These are phyloP conservation scores for Venustoraphidia nigricollis DNA, from an alignment of 2,888 invertebrate genomes.

Conservation along the genomic window DNA sequence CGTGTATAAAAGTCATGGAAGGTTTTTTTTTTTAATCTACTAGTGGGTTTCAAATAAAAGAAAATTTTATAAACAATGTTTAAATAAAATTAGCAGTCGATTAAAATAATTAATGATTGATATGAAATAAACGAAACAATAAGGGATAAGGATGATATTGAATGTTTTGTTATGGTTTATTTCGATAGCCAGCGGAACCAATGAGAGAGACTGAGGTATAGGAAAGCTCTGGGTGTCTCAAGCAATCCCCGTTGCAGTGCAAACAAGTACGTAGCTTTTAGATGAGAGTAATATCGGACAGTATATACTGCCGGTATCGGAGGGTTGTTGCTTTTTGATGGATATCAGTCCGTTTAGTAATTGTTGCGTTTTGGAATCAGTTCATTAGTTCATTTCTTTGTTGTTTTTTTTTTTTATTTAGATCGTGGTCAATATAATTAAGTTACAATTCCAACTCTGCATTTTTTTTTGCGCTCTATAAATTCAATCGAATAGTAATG, in stretches of 20 bases:
- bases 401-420: too few relatives aligned
- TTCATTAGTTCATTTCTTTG: too few relatives aligned
- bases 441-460: too few relatives aligned
- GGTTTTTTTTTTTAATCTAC: constrained; percentile 6
- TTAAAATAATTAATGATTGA: background rate
- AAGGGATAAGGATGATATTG: background rate
- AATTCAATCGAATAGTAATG: too few relatives aligned
- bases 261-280: constrained; percentile 44
- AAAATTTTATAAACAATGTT: background rate
- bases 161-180: constrained; percentile 26
- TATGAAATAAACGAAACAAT: background rate
- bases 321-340: too few relatives aligned
- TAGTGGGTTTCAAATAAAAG: background rate
- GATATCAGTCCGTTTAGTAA: too few relatives aligned
- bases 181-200: constrained; percentile 55
- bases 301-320: too few relatives aligned
- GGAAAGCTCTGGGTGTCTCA: constrained; percentile 37
- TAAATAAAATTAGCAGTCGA: background rate
- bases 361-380: too few relatives aligned
- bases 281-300: constrained; percentile 13
- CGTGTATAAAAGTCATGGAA: constrained; percentile 3
- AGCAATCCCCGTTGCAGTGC: constrained; percentile 41
- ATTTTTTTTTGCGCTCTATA: too few relatives aligned
- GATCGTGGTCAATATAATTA: too few relatives aligned
- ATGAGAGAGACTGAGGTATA: constrained; percentile 64